Evolutionary conservation across 2,797 vertebrate species (phyloP).

Genomic region (Orientallactaga sibirica): DNA sequence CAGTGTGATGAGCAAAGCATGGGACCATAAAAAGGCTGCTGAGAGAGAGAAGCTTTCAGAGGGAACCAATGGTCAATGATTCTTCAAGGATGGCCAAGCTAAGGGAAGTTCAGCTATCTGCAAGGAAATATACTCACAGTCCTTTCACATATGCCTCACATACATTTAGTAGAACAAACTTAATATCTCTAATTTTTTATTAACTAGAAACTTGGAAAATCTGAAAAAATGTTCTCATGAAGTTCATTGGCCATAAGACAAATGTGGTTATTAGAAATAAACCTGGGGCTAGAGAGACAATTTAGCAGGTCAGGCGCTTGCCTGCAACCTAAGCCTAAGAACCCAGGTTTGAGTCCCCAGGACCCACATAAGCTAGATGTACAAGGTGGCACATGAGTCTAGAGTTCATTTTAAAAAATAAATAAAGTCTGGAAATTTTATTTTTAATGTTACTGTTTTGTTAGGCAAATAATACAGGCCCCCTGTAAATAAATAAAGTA

Average conservation of each 20-base stretch:
- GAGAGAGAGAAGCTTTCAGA: background rate
- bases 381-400: too few species aligned
- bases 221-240: background rate
- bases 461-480: background rate
- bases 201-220: background rate
- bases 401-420: too few species aligned
- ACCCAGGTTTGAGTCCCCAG: too few species aligned
- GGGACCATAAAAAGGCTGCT: accelerated
- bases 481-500: background rate
- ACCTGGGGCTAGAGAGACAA: background rate
- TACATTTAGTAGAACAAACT: background rate
- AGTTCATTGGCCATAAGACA: background rate
- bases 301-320: too few species aligned
- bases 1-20: background rate
- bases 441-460: background rate
- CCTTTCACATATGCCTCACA: background rate
- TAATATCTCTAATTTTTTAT: background rate
- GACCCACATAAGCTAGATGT: too few species aligned
- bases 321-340: too few species aligned
- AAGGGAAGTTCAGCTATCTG: background rate
- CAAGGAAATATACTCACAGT: background rate
- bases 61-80: background rate
- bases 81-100: background rate
- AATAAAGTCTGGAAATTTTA: background rate
- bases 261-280: background rate